phyloP scores from a whole-genome alignment of 2,797 vertebrate genomes.

The Eremophila alpestris region DNA sequence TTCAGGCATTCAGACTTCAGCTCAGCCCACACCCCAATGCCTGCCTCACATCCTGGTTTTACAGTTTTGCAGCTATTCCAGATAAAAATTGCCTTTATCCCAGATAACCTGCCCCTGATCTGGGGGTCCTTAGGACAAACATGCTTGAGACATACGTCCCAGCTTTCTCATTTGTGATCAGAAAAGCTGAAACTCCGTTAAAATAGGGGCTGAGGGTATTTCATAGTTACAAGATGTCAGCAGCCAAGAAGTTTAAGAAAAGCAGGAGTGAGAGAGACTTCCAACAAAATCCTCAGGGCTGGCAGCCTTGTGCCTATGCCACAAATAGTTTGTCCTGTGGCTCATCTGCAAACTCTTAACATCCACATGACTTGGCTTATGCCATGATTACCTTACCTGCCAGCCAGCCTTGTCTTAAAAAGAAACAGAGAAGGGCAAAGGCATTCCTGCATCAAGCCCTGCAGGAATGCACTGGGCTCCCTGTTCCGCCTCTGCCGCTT shows the following conservation, averaged over 20 bases:
- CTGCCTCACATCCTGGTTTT: neutral
- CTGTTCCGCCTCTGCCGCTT: neutral
- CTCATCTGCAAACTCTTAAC: constrained; percentile 38
- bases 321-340: neutral
- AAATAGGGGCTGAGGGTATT: neutral
- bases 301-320: neutral
- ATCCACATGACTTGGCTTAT: constrained; percentile 28
- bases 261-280: neutral
- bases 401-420: neutral
- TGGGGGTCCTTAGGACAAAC: neutral
- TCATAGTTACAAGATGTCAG: neutral
- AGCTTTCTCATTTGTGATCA: neutral
- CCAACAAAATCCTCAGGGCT: neutral
- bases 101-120: neutral
- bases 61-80: neutral
- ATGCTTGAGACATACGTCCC: neutral
- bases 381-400: neutral
- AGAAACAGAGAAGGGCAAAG: neutral
- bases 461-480: neutral
- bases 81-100: neutral
- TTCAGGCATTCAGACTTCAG: neutral
- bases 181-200: neutral
- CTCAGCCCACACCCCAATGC: neutral
- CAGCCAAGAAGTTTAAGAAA: constrained; percentile 8
- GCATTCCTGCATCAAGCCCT: neutral